Evolutionary conservation across 2,888 invertebrate species (phyloP).

Genomic region (Dynastes grantii): DNA sequence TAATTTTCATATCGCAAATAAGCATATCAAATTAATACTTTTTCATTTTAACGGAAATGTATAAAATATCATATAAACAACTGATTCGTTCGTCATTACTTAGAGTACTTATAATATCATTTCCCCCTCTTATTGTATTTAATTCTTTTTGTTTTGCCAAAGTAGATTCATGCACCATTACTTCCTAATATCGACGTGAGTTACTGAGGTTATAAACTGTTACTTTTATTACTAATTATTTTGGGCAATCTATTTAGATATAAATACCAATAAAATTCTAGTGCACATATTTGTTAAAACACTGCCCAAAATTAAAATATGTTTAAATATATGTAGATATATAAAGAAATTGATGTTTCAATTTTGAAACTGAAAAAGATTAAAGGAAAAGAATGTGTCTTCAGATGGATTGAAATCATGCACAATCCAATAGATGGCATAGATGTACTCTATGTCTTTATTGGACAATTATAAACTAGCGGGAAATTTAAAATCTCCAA

Average conservation of each 20-base stretch:
- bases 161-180: slow-evolving; percentile 38
- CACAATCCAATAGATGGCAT: too few relatives aligned
- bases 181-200: not conserved
- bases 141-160: slow-evolving; percentile 36
- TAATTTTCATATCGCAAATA: slow-evolving; percentile 27
- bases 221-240: slow-evolving; percentile 30
- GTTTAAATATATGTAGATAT: slow-evolving; percentile 23
- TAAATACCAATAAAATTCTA: slow-evolving; percentile 16
- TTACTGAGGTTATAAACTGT: not conserved
- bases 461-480: too few relatives aligned
- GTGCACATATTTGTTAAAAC: slow-evolving; percentile 25
- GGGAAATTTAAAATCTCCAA: too few relatives aligned
- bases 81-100: not conserved
- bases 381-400: not conserved
- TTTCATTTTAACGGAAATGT: slow-evolving; percentile 26
- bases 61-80: not conserved
- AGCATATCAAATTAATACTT: slow-evolving; percentile 12
- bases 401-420: not conserved
- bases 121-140: not conserved
- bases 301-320: slow-evolving; percentile 33
- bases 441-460: too few relatives aligned
- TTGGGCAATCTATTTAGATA: slow-evolving; percentile 17
- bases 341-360: slow-evolving; percentile 19
- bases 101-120: slow-evolving; percentile 22
- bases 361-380: slow-evolving; percentile 20